Percentiles rank a stretch among this genome's conserved stretches.
phyloP scores from a whole-genome alignment of 2,888 invertebrate species.

The Didymodactylos carnosus region DNA sequence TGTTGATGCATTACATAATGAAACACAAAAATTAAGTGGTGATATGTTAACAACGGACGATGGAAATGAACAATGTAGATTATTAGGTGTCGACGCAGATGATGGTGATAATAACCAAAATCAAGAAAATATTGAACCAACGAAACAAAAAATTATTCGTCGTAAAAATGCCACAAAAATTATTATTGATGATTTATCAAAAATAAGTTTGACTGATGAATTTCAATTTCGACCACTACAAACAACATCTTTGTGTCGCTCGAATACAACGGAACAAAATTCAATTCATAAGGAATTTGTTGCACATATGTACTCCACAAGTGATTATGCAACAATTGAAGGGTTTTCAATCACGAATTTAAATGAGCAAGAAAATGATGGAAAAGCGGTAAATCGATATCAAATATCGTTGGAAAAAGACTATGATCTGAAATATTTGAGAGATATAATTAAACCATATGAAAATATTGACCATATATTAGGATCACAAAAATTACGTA shows the following conservation, averaged over 20 bases:
- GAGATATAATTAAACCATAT: background rate
- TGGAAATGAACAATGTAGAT: background rate
- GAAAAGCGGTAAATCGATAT: background rate
- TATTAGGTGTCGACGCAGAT: background rate
- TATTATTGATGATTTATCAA: background rate
- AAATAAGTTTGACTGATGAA: background rate
- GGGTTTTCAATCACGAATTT: background rate
- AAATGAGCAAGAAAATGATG: background rate
- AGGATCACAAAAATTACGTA: background rate
- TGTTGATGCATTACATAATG: conserved; percentile 62
- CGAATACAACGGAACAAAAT: background rate
- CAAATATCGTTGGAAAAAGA: background rate
- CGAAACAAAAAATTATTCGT: background rate
- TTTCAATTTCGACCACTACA: background rate
- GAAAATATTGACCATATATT: background rate
- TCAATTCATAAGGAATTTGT: background rate
- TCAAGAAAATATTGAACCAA: background rate
- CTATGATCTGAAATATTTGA: background rate
- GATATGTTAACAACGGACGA: background rate
- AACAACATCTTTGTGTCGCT: background rate
- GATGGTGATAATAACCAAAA: background rate
- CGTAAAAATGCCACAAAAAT: background rate
- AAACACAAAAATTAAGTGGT: conserved; percentile 45
- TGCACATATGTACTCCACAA: background rate
- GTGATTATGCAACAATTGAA: background rate